Evolutionary conservation across 2,888 invertebrate genomes (phyloP), one percentile per base, ranked within the genome.

Genomic region (Cheilosia variabilis): DNA sequence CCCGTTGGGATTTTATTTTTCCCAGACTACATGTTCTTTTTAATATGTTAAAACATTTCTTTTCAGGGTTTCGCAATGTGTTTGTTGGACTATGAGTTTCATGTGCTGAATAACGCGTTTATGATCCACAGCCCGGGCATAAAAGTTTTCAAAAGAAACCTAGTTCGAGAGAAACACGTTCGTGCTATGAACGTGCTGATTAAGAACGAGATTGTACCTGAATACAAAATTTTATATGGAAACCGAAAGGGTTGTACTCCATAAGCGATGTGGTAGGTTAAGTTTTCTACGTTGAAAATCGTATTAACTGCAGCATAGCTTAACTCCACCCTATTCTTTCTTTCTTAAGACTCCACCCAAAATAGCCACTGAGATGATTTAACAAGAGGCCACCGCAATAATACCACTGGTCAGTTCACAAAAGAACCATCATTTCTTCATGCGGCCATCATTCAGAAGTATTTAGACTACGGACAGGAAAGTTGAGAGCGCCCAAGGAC

Each of bases 61-160:
- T 78, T 58, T 43, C 94, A 97, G 97, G 97, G 97, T 87, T 98
- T 96, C 91, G 95, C 96, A 58, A 94, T 98, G 89, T 98, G 98
- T 91, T 95, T 97, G 50, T 93, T 96, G 91, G 95, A 97, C 92
- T 98, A 97, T 92, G 97, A 98, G 89, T 97, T 97, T 91, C 95
- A 97, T 92, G 96, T 98, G 76, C 92, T 98, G 89, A 96, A 97
- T 93, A 97, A 97, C 89, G 97, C 97, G 1, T 98, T 97, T 92
- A 93, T 98, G 58, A 96, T 96, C 31, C 98, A 98, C 92, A 96
- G 96, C 88, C 98, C 98, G 0, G 97, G 98, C 17, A 97, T 97
- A 88, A 98, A 98, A 91, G 93, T 94, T 55, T 95, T 94, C 92
- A 95, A 94, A 89, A 95, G 94, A 89, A 96, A 96, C 89, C 95